Percentiles rank a stretch among this genome's conserved stretches.
phyloP scores from a whole-genome alignment of 2,888 invertebrate species.

The Eristalinus sepulchralis region DNA sequence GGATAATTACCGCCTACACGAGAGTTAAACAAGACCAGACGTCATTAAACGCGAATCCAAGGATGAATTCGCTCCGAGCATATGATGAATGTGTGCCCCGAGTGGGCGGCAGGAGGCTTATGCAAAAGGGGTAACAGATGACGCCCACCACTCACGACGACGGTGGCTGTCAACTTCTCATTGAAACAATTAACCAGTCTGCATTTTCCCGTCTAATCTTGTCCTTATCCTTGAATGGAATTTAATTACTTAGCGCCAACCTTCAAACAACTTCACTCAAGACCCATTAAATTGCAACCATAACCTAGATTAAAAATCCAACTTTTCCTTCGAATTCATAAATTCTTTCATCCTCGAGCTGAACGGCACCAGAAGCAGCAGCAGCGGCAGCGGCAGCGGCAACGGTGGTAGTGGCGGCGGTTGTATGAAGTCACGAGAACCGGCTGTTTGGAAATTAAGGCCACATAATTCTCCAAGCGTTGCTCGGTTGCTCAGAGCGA shows the following conservation, averaged over 20 bases:
- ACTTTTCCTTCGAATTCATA: constrained; percentile 22
- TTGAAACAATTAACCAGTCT: not conserved
- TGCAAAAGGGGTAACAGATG: not conserved
- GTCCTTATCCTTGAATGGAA: constrained; percentile 34
- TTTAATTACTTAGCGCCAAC: constrained; percentile 45
- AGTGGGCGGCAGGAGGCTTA: not conserved
- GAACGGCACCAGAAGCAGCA: not conserved
- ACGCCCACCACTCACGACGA: not conserved
- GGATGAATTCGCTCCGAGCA: not conserved
- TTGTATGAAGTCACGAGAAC: not conserved
- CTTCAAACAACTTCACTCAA: constrained; percentile 23
- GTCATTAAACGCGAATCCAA: not conserved
- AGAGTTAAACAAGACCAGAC: not conserved
- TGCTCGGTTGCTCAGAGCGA: not conserved
- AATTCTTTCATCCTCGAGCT: constrained; percentile 27
- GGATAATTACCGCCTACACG: not conserved
- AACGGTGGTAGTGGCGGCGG: not conserved
- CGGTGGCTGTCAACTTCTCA: not conserved
- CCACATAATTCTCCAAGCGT: constrained; percentile 32
- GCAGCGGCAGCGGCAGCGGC: not conserved
- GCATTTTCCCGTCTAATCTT: not conserved
- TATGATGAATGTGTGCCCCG: not conserved
- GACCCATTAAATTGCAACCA: constrained; percentile 44
- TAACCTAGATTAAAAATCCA: constrained; percentile 27
- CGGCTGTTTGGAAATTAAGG: constrained; percentile 21